A percentile compares a stretch with the other conserved stretches of the same genome.
These are phyloP conservation scores for Platyrinchus mystaceus DNA, from an alignment of 2,797 vertebrate genomes.

Conservation along the genomic window DNA sequence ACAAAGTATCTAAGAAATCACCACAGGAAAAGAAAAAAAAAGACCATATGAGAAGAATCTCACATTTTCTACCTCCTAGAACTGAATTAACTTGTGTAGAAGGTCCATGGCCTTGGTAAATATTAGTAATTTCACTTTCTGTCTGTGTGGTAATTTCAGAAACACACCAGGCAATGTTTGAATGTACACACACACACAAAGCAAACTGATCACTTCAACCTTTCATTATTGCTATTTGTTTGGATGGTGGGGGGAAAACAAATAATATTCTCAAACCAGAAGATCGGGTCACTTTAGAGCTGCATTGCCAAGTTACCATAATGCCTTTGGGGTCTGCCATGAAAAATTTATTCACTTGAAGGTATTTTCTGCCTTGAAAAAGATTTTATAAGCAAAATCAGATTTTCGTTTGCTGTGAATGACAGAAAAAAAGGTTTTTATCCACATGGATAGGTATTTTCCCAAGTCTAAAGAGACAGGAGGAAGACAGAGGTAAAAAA, in stretches of 20 bases:
- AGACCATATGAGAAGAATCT: rapidly evolving
- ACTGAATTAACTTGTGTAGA: not conserved
- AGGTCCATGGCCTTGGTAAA: not conserved
- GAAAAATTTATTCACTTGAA: not conserved
- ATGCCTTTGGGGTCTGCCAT: not conserved
- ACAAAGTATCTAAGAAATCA: not conserved
- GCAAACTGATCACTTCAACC: not conserved
- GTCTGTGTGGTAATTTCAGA: not conserved
- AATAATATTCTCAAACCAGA: not conserved
- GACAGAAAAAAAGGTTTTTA: not conserved
- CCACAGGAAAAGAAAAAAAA: not conserved
- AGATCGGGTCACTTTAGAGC: not conserved
- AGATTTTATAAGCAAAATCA: not conserved
- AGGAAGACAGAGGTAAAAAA: not conserved
- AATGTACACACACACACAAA: not conserved
- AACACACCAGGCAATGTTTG: not conserved
- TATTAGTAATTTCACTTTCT: not conserved
- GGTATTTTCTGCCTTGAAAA: not conserved
- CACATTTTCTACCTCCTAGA: not conserved
- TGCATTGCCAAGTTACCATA: not conserved
- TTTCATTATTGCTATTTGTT: not conserved
- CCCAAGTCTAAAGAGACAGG: not conserved
- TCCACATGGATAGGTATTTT: not conserved
- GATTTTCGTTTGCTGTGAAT: not conserved
- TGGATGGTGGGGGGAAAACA: not conserved